Evolutionary conservation across 2,888 invertebrate species (phyloP), one percentile per base, ranked within the genome.

Genomic region (Nemoura dubitans): DNA sequence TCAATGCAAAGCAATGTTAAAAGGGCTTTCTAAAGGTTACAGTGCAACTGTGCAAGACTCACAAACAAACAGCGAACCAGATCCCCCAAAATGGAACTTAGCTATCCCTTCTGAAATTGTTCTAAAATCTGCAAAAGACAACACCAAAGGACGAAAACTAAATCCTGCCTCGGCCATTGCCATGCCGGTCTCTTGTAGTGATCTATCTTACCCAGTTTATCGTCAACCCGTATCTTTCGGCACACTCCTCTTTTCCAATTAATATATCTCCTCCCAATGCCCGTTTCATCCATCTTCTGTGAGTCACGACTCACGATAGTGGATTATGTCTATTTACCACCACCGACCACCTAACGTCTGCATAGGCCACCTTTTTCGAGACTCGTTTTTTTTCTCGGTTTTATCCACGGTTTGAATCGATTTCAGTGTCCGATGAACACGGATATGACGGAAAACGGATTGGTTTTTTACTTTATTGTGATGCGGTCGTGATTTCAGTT

Each of bases 171-270:
- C 36, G 36, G 3, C 36, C 36, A 36, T 36, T 36, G 3, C 81
- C 29, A 81, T 10, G 29, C 29, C 29, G 26, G 27, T 21, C n/a
- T n/a, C 78, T 28, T 43, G 26, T 59, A 26, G 26, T 29, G 29
- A 84, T 84, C 84, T 29, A 76, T 84, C 84, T 59, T 59, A 27
- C 27, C 59, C 29, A 84, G 59, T 84, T 84, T 84, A 84, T 84
- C 84, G 84, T 76, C 76, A 28, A 59, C 59, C 59, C 28, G 59
- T 84, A 84, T 84, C 84, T 84, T 29, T 76, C 59, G 84, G 29
- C 84, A 84, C 84, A 84, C 84, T 84, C 76, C 84, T 84, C 59
- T 76, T 28, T 84, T 84, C 84, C 84, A 84, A 84, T 84, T 84
- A 84, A 84, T 84, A 84, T 84, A 84, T 84, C 84, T 59, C 16